Conservation (phyloP, 1,140 invertebrate genomes). For the Panagrolaimus sp. region DNA sequence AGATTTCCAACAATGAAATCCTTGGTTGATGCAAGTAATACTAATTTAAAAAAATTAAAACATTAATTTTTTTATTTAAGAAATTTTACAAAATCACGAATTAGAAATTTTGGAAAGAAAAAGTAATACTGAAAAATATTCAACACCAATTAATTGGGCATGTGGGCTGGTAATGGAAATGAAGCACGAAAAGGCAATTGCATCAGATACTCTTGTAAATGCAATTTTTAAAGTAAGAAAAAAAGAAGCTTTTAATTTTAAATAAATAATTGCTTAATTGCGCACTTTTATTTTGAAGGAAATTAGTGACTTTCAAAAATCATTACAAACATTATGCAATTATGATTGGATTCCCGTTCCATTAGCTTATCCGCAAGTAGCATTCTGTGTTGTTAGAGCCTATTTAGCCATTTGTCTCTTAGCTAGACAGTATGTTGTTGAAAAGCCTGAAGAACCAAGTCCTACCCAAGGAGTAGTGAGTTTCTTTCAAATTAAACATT, state of each 20-base stretch:
- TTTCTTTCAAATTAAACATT: not conserved
- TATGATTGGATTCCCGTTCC: constrained; percentile 37
- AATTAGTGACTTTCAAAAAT: constrained; percentile 29
- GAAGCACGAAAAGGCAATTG: constrained; percentile 7
- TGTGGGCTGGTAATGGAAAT: constrained; percentile 11
- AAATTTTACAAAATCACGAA: constrained; percentile 31
- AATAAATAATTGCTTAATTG: constrained; percentile 23
- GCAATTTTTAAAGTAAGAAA: constrained; percentile 42
- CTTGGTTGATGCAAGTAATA: constrained; percentile 71
- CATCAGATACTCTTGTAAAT: constrained; percentile 13
- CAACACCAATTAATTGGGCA: constrained; percentile 20
- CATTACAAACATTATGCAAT: constrained; percentile 29
- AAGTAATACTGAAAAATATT: constrained; percentile 16
- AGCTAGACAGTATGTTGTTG: constrained; percentile 31
- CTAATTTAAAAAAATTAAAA: not conserved
- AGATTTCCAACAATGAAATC: constrained; percentile 80
- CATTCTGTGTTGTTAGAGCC: constrained; percentile 42
- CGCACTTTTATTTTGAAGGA: constrained; percentile 19
- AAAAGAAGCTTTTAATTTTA: constrained; percentile 38
- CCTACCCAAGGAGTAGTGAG: constrained; percentile 21
- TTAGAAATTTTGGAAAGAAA: constrained; percentile 7
- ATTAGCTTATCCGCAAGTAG: constrained; percentile 39
- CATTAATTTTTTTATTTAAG: constrained; percentile 17
- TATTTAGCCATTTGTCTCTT: constrained; percentile 43
- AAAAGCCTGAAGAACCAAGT: constrained; percentile 31